Evolutionary conservation across 2,888 invertebrate species (phyloP).

Genomic region (Abrostola tripartita): DNA sequence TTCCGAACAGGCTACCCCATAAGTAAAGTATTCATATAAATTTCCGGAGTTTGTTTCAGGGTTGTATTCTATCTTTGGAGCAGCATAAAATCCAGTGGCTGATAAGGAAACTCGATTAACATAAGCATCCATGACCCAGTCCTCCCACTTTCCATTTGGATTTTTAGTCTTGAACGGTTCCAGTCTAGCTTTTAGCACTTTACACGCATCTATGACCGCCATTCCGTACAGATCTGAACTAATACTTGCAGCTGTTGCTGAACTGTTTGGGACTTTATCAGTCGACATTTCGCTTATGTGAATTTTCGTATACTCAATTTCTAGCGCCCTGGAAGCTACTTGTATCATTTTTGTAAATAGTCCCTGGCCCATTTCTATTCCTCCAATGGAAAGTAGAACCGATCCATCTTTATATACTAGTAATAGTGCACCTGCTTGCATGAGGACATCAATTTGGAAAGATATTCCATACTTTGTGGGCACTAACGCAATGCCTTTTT

Average conservation of each 20-base stretch:
- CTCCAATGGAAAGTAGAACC: slow-evolving; percentile 93
- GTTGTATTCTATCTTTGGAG: slow-evolving; percentile 90
- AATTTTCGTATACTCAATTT: slow-evolving; percentile 89
- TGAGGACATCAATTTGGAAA: slow-evolving; percentile 90
- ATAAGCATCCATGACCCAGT: slow-evolving; percentile 93
- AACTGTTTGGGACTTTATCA: slow-evolving; percentile 94
- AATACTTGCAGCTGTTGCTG: slow-evolving; percentile 93
- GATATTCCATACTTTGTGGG: slow-evolving; percentile 94
- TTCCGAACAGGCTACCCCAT: slow-evolving; percentile 93
- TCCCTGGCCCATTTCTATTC: slow-evolving; percentile 97
- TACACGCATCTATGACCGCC: slow-evolving; percentile 93
- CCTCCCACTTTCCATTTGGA: slow-evolving; percentile 92
- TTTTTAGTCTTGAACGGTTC: slow-evolving; percentile 90
- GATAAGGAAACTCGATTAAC: slow-evolving; percentile 91
- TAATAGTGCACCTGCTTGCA: slow-evolving; percentile 94
- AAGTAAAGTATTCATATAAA: slow-evolving; percentile 93
- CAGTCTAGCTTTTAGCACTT: slow-evolving; percentile 90
- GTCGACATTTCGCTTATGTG: slow-evolving; percentile 93
- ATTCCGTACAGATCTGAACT: slow-evolving; percentile 95
- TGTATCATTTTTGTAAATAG: slow-evolving; percentile 96
- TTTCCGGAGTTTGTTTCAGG: slow-evolving; percentile 90
- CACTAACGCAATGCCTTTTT: slow-evolving; percentile 92
- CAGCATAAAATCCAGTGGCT: slow-evolving; percentile 92
- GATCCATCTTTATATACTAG: slow-evolving; percentile 94
- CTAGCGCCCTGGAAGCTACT: slow-evolving; percentile 91